A percentile compares a stretch with the other conserved stretches of the same genome.
These are phyloP conservation scores for Phaonia tiefii DNA, from an alignment of 2,888 invertebrate species.

Conservation along the genomic window DNA sequence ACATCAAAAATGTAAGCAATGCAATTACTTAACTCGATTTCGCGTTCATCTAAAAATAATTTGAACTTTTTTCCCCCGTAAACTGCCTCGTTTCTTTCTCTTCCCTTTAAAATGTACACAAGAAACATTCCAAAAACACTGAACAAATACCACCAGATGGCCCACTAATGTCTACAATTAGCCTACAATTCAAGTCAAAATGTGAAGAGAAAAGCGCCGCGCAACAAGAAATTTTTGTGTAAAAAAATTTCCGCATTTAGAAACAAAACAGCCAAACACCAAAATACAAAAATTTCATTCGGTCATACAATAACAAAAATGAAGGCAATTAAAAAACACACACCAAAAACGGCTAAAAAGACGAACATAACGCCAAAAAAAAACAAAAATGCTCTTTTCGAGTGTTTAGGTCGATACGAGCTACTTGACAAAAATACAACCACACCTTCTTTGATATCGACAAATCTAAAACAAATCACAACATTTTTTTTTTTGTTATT, in stretches of 20 bases:
- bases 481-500: conserved; percentile 10
- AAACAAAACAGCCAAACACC: neutral
- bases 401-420: too few relatives aligned
- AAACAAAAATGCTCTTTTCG: too few relatives aligned
- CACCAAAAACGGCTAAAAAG: too few relatives aligned
- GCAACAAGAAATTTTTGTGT: conserved; percentile 46
- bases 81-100: too few relatives aligned
- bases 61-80: too few relatives aligned
- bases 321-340: conserved; percentile 33
- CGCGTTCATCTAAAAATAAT: too few relatives aligned
- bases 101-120: too few relatives aligned
- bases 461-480: neutral
- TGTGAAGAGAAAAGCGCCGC: conserved; percentile 18
- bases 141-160: conserved; percentile 49
- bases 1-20: too few relatives aligned
- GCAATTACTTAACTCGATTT: too few relatives aligned
- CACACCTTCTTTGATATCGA: conserved; percentile 42
- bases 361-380: too few relatives aligned
- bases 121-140: conserved; percentile 15
- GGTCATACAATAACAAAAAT: neutral
- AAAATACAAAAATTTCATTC: neutral
- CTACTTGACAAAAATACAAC: conserved; percentile 43
- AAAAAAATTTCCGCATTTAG: conserved; percentile 62
- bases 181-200: conserved; percentile 48
- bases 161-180: conserved; percentile 63